These are phyloP conservation scores for Hepsetus odoe DNA, from an alignment of 2,113 vertebrate genomes.

Conservation along the genomic window DNA sequence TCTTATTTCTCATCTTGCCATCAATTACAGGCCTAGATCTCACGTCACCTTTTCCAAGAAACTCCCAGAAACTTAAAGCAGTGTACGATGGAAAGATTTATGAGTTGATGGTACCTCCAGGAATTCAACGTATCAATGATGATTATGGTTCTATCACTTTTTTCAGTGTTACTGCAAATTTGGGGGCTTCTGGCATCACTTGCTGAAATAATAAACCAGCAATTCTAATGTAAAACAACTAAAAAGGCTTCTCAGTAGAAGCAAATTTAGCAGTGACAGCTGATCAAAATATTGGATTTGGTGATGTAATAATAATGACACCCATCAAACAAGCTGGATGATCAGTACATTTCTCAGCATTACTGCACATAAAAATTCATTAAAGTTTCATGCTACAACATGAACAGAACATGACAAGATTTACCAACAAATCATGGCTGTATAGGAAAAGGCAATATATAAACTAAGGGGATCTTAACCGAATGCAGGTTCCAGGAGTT, in stretches of 20 bases:
- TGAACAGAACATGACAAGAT: no score
- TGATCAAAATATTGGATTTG: no score
- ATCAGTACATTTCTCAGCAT: no score
- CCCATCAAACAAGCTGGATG: no score
- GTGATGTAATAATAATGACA: no score
- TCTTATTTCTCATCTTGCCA: conserved; percentile 1
- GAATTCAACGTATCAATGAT: conserved; percentile 18
- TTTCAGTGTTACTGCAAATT: conserved; percentile 30
- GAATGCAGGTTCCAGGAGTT: no score
- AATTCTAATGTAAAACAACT: not conserved
- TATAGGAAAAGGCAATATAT: no score
- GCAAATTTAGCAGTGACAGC: conserved; percentile 1
- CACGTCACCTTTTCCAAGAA: conserved; percentile 3
- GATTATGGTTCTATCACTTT: conserved; percentile 27
- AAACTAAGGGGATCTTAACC: no score
- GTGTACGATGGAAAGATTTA: conserved; percentile 1
- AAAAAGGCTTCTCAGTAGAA: not conserved
- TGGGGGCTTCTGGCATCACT: conserved; percentile 6
- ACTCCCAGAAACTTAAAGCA: conserved; percentile 5
- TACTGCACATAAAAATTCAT: no score
- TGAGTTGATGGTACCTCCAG: conserved; percentile 1
- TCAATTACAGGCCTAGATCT: conserved; percentile 6
- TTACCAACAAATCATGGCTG: no score
- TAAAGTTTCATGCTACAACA: no score
- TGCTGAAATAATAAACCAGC: conserved; percentile 6